A percentile compares a stretch with the other conserved stretches of the same genome.
These are phyloP conservation scores for Anseranas semipalmata DNA, from an alignment of 2,113 vertebrate species.

Conservation along the genomic window DNA sequence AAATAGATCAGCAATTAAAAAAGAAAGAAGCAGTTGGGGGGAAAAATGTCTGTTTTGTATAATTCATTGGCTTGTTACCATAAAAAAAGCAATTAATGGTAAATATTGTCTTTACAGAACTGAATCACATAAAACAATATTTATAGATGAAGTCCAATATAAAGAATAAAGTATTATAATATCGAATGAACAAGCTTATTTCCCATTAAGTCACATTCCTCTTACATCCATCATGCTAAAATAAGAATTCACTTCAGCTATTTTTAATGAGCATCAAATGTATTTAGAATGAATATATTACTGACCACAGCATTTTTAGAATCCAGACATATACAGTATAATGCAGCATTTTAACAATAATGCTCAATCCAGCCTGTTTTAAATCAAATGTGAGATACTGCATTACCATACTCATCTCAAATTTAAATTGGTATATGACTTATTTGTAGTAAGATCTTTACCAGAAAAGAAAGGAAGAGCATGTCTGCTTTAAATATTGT, in stretches of 20 bases:
- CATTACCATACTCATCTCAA: not conserved
- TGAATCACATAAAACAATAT: not conserved
- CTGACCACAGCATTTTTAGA: not conserved
- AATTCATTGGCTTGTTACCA: not conserved
- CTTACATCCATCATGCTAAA: not conserved
- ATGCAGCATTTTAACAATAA: not conserved
- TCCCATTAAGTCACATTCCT: not conserved
- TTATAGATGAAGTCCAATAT: not conserved
- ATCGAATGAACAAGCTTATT: not conserved
- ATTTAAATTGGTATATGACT: not conserved
- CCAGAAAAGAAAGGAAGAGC: not conserved
- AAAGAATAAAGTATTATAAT: not conserved
- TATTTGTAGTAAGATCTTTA: not conserved
- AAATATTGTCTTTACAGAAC: not conserved
- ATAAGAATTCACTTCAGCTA: not conserved
- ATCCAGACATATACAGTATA: not conserved
- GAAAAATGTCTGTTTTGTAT: not conserved
- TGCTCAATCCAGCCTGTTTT: not conserved
- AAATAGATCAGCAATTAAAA: not conserved
- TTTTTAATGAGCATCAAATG: not conserved
- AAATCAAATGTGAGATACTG: not conserved
- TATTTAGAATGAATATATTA: not conserved
- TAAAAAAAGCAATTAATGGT: not conserved
- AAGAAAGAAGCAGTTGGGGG: not conserved
- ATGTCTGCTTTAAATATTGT: not conserved